Evolutionary conservation across 2,888 invertebrate species (phyloP), one percentile per base, ranked within the genome.

Genomic region (Salticus scenicus): DNA sequence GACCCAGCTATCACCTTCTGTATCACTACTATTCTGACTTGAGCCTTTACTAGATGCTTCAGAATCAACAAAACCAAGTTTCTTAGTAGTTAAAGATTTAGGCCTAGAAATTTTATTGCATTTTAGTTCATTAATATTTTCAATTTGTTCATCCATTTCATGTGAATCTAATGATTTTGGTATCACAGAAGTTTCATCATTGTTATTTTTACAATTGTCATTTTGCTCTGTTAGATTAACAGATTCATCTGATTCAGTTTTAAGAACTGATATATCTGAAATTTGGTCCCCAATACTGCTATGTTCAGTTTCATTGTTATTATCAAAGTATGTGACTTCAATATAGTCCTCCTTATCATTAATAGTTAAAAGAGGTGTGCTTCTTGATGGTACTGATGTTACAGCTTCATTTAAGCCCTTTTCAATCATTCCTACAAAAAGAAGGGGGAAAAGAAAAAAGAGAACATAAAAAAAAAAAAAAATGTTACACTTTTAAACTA

Each of bases 401-500:
- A 97, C 96, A 72, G 97, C 95, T 90, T 95, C 94, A 88, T 93
- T 92, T 63, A 98, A 93, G 0, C 98, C 98, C 90, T 93, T 93
- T 90, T 97, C 97, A 88, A 98, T 93, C 92, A 97, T 94, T 67
- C 94, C 92, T 92, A 88, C 42, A 71, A 51, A 64, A 47, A 10
- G n/a, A 47, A 47, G 2, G 17, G 47, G 37, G 37, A 37, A 37
- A 7, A 7, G 10, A 37, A 37, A 37, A 37, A 37, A 37, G 10
- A 37, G 10, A 37, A n/a, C n/a, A n/a, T n/a, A n/a, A n/a, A n/a
- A n/a, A n/a, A n/a, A n/a, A n/a, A n/a, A n/a, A n/a, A n/a, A n/a
- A n/a, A n/a, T n/a, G n/a, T n/a, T n/a, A n/a, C n/a, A n/a, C n/a
- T n/a, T n/a, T n/a, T n/a, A n/a, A n/a, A n/a, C n/a, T n/a, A n/a